These are phyloP conservation scores for Tenthredo scrophulariae DNA, from an alignment of 2,888 invertebrate species.

Conservation along the genomic window DNA sequence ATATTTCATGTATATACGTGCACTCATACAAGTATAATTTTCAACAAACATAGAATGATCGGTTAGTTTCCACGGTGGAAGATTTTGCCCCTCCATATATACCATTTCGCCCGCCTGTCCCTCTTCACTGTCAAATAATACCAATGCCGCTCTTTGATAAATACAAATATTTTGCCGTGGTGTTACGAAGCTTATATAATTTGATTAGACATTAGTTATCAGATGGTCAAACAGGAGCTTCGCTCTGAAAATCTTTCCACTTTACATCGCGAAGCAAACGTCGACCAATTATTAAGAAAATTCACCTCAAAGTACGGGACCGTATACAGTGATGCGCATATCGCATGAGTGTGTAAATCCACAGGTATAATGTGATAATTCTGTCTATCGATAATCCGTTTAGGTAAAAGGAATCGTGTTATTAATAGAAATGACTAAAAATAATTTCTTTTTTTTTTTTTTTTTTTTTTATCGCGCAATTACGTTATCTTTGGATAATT, in stretches of 20 bases:
- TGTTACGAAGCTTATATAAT: constrained; percentile 32
- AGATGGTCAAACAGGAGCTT: constrained; percentile 8
- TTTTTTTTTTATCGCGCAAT: background rate
- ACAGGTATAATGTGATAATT: constrained; percentile 4
- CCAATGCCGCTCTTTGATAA: constrained; percentile 26
- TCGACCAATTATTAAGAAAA: constrained; percentile 31
- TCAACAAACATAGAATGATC: background rate
- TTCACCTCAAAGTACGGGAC: background rate
- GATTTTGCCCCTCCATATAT: constrained; percentile 10
- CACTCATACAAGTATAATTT: background rate
- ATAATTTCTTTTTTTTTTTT: background rate
- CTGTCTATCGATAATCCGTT: background rate
- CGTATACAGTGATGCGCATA: background rate
- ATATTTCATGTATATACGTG: background rate
- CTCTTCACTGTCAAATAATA: constrained; percentile 50
- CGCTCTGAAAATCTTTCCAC: constrained; percentile 29
- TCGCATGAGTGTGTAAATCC: background rate
- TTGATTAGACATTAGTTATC: constrained; percentile 52
- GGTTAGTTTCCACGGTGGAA: constrained; percentile 53
- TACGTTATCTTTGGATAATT: background rate
- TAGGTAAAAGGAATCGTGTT: background rate
- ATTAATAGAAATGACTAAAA: too few relatives aligned
- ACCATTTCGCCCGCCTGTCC: background rate
- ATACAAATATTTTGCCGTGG: constrained; percentile 44
- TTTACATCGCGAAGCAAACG: background rate